A percentile compares a stretch with the other conserved stretches of the same genome.
phyloP scores from a whole-genome alignment of 2,888 invertebrate genomes.

The Dilophus febrilis region DNA sequence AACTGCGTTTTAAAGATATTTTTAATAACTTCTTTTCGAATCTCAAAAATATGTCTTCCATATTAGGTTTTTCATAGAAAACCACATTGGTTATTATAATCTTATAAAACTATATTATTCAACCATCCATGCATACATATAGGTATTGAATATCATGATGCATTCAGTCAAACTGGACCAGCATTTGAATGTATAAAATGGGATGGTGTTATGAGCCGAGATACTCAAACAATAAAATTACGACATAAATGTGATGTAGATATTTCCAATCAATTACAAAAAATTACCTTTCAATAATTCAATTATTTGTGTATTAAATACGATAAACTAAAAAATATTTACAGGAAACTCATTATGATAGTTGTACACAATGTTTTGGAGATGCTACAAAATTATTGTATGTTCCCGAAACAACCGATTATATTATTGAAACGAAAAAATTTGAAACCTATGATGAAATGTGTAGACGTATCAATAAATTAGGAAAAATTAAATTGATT shows the following conservation, averaged over 20 bases:
- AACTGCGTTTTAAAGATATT: too few species aligned
- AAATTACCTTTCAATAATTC: too few species aligned
- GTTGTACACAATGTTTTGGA: constrained; percentile 24
- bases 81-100: too few species aligned
- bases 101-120: too few species aligned
- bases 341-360: constrained; percentile 24
- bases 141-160: constrained; percentile 59
- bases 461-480: constrained; percentile 36
- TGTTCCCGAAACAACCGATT: constrained; percentile 45
- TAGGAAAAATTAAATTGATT: constrained; percentile 40
- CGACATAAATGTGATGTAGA: constrained; percentile 27
- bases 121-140: too few species aligned
- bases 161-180: constrained; percentile 57
- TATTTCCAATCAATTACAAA: neutral
- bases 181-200: constrained; percentile 21
- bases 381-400: constrained; percentile 23
- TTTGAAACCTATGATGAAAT: constrained; percentile 51
- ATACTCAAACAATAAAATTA: constrained; percentile 43
- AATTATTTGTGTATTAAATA: neutral
- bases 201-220: constrained; percentile 26
- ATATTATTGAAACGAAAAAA: constrained; percentile 37
- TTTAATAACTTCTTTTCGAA: too few species aligned
- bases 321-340: neutral
- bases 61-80: constrained; percentile 1
- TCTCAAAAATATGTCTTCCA: neutral